Evolutionary conservation across 1,140 invertebrate genomes (phyloP).

Genomic region (Metaphire vulgaris): DNA sequence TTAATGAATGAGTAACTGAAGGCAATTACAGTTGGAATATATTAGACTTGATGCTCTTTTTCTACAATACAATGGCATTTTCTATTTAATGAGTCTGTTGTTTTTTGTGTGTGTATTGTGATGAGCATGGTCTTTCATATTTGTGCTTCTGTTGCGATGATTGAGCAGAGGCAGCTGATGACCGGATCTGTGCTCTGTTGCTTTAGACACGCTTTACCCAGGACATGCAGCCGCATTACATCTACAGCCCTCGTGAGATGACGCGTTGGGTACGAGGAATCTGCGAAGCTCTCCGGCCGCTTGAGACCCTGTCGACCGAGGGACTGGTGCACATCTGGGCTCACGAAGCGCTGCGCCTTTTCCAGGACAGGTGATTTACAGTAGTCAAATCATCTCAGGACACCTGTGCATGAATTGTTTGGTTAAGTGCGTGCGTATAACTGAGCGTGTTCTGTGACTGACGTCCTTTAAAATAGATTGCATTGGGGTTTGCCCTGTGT

Average conservation of each 20-base stretch:
- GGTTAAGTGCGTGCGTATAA: too few species aligned
- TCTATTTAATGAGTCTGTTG: too few species aligned
- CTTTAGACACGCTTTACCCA: slow-evolving; percentile 85
- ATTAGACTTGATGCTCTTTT: too few species aligned
- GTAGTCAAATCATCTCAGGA: not conserved
- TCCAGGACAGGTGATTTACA: slow-evolving; percentile 82
- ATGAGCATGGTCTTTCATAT: too few species aligned
- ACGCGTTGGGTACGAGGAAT: slow-evolving; percentile 98
- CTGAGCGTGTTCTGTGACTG: not conserved
- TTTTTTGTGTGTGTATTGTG: too few species aligned
- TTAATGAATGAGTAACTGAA: too few species aligned
- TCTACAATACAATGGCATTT: too few species aligned
- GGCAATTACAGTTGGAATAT: too few species aligned
- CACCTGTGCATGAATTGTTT: too few species aligned
- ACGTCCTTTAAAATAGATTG: not conserved
- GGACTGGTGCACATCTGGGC: slow-evolving; percentile 95
- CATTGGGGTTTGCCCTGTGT: too few species aligned
- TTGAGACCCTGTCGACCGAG: slow-evolving; percentile 84
- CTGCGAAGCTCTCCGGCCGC: slow-evolving; percentile 88
- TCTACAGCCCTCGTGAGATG: slow-evolving; percentile 99
- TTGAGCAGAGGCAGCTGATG: too few species aligned
- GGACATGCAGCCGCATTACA: slow-evolving; percentile 99
- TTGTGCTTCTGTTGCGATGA: too few species aligned
- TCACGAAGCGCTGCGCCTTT: slow-evolving; percentile 92
- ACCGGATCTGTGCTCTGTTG: not conserved